Percentiles rank a stretch among this genome's conserved stretches.
These are phyloP conservation scores for Thaleichthys pacificus DNA, from an alignment of 2,797 vertebrate genomes.

Conservation along the genomic window DNA sequence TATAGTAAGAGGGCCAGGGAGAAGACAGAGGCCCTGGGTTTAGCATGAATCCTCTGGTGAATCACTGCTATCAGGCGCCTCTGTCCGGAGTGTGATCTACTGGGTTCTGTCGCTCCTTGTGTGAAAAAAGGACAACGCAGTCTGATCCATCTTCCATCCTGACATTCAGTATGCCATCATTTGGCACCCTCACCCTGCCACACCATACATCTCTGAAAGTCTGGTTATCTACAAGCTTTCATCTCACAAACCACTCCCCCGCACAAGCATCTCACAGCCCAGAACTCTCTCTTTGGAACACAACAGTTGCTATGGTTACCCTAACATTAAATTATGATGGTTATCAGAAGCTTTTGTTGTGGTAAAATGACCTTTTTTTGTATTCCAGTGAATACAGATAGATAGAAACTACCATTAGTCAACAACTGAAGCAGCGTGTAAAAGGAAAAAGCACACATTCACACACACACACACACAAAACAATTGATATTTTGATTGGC, in stretches of 20 bases:
- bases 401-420: constrained; percentile 55
- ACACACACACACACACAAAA: neutral
- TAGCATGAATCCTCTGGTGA: neutral
- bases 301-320: constrained; percentile 17
- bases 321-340: constrained; percentile 5
- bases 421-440: constrained; percentile 24
- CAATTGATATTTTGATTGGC: neutral
- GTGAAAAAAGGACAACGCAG: constrained; percentile 35
- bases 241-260: constrained; percentile 26
- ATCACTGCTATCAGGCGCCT: constrained; percentile 23
- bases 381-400: constrained; percentile 49
- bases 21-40: neutral
- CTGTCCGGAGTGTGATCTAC: constrained; percentile 23
- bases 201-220: constrained; percentile 23
- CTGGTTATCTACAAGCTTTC: constrained; percentile 31
- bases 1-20: too few relatives aligned
- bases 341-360: constrained; percentile 24
- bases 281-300: constrained; percentile 15
- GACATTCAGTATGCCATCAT: constrained; percentile 18
- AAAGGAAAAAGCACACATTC: constrained; percentile 1
- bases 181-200: constrained; percentile 11
- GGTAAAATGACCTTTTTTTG: constrained; percentile 50
- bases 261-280: neutral
- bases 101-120: constrained; percentile 9
- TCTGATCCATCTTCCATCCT: constrained; percentile 24